A percentile compares a stretch with the other conserved stretches of the same genome.
Evolutionary conservation across 1,140 invertebrate genomes (phyloP).

Genomic region (Elymnias hypermnestra): DNA sequence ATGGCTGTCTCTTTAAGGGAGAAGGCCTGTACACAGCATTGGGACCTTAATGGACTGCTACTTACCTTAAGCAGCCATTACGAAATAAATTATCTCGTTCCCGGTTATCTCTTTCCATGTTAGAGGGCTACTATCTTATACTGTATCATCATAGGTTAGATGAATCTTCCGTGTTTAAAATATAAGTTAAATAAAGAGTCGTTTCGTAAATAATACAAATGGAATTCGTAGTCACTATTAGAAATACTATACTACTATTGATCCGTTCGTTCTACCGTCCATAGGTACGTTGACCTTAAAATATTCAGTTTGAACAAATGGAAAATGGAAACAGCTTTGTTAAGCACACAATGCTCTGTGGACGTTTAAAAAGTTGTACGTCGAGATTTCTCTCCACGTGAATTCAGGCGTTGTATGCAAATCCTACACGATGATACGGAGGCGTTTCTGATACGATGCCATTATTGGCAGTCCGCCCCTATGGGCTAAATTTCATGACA

Average conservation of each 20-base stretch:
- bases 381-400: conserved; percentile 39
- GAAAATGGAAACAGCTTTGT: conserved; percentile 29
- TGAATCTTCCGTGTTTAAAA: too few species aligned
- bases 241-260: too few species aligned
- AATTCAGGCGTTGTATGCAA: conserved; percentile 50
- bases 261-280: conserved; percentile 18
- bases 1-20: too few species aligned
- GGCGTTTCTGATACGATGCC: conserved; percentile 38
- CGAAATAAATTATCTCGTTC: too few species aligned
- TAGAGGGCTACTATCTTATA: too few species aligned
- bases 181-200: conserved; percentile 1
- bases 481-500: conserved; percentile 31
- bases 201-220: not conserved
- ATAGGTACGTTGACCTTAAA: conserved; percentile 23
- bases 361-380: conserved; percentile 33
- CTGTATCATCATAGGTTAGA: too few species aligned
- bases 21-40: too few species aligned
- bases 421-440: conserved; percentile 29
- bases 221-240: conserved; percentile 6
- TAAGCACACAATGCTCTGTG: conserved; percentile 24
- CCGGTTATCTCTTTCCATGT: too few species aligned
- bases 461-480: conserved; percentile 41
- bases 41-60: too few species aligned
- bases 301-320: conserved; percentile 25
- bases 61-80: too few species aligned